Conservation (phyloP, 2,888 invertebrate species). For the Sycophila texana region DNA sequence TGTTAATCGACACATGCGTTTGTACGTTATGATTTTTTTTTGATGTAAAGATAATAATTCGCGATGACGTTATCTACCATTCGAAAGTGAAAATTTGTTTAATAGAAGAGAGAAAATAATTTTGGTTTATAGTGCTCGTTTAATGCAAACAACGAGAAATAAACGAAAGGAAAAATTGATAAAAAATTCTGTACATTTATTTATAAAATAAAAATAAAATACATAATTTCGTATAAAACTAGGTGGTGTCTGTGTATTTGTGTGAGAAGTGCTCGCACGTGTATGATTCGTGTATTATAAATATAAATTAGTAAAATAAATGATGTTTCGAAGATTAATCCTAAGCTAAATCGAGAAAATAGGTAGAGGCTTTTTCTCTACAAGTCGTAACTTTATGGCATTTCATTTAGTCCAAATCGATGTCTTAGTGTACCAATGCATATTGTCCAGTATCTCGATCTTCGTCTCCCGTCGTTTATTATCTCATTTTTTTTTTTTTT, state of each 20-base stretch:
- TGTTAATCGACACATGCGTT: too few species aligned
- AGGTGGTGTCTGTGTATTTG: conserved; percentile 40
- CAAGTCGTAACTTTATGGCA: conserved; percentile 57
- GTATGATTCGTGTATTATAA: conserved; percentile 46
- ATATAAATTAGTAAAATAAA: conserved; percentile 56
- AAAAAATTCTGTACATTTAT: conserved; percentile 73
- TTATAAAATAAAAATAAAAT: conserved; percentile 70
- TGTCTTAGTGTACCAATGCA: conserved; percentile 16
- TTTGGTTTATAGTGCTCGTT: too few species aligned
- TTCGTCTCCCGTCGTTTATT: neutral
- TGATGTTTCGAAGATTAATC: conserved; percentile 36
- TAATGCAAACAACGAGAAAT: too few species aligned
- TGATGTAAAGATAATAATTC: too few species aligned
- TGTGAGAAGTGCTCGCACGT: conserved; percentile 49
- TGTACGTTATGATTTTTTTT: too few species aligned
- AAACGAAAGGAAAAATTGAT: conserved; percentile 32
- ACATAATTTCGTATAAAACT: conserved; percentile 52
- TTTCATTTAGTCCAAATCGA: conserved; percentile 39
- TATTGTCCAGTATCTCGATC: conserved; percentile 4
- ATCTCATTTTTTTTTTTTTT: conserved; percentile 22
- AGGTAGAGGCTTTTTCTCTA: conserved; percentile 23
- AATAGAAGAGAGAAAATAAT: too few species aligned
- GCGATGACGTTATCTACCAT: too few species aligned
- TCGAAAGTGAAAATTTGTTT: too few species aligned
- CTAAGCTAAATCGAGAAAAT: conserved; percentile 52